Percentiles rank a stretch among this genome's conserved stretches.
These are phyloP conservation scores for Apotomis betuletana DNA, from an alignment of 2,888 invertebrate genomes.

Conservation along the genomic window DNA sequence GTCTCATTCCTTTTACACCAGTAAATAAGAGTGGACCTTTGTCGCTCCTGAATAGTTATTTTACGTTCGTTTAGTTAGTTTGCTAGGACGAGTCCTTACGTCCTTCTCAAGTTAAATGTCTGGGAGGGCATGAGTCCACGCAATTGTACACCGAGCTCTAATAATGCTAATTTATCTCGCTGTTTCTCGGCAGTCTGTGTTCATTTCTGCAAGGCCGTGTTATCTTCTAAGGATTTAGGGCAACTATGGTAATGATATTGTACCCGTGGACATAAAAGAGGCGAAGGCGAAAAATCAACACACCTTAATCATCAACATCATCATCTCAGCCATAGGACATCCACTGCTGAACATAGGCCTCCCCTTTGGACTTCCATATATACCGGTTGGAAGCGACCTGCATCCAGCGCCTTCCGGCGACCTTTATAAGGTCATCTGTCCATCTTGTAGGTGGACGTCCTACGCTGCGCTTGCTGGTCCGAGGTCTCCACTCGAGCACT, in stretches of 20 bases:
- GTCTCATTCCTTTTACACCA: no score
- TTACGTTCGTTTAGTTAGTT: background rate
- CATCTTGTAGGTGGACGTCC: no score
- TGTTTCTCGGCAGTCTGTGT: background rate
- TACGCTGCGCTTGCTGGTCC: no score
- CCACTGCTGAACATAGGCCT: no score
- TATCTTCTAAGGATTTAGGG: background rate
- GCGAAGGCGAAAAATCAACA: constrained; percentile 6
- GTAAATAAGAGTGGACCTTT: constrained; percentile 5
- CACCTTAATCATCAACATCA: no score
- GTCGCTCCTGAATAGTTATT: background rate
- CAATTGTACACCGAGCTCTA: constrained; percentile 42
- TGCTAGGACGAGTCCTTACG: no score
- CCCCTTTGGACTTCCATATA: no score
- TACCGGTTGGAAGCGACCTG: no score
- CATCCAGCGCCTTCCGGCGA: no score
- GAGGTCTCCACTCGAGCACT: no score
- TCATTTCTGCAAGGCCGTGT: background rate
- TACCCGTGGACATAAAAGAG: background rate
- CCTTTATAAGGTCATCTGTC: no score
- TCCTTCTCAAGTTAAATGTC: background rate
- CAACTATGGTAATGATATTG: background rate
- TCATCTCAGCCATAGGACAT: no score
- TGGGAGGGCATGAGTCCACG: constrained; percentile 4
- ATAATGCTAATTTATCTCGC: constrained; percentile 43